A percentile compares a stretch with the other conserved stretches of the same genome.
These are phyloP conservation scores for Uloborus diversus DNA, from an alignment of 1,140 invertebrate species.

Conservation along the genomic window DNA sequence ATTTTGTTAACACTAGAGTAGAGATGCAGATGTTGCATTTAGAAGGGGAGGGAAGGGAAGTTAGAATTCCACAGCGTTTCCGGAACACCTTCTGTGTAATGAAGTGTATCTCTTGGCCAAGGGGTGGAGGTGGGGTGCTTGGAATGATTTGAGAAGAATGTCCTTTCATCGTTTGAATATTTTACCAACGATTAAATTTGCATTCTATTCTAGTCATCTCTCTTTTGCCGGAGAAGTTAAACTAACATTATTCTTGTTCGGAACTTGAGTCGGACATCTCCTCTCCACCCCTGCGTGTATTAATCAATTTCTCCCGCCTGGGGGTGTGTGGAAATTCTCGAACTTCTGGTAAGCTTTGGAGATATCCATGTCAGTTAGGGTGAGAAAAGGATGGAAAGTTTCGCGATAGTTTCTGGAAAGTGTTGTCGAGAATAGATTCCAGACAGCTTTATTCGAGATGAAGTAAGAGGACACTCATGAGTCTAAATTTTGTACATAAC, in stretches of 20 bases:
- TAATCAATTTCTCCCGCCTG: no score
- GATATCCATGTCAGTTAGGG: no score
- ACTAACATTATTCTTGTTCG: constrained; percentile 37
- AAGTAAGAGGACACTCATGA: no score
- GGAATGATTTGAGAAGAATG: constrained; percentile 41
- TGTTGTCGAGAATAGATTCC: no score
- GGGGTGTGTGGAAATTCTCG: no score
- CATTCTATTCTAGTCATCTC: constrained; percentile 43
- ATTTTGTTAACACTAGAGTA: no score
- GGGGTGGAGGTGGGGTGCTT: background rate
- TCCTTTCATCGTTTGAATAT: constrained; percentile 50
- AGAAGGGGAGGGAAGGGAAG: background rate
- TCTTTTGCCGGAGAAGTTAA: constrained; percentile 34
- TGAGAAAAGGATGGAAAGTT: no score
- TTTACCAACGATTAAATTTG: constrained; percentile 47
- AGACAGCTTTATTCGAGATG: no score
- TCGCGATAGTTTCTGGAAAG: no score
- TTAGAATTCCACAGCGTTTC: constrained; percentile 17
- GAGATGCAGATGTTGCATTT: background rate
- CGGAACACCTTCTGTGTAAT: constrained; percentile 51
- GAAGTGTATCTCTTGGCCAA: constrained; percentile 38
- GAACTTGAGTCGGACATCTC: background rate
- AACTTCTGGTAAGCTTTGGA: no score
- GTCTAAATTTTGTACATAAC: no score
- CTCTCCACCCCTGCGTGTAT: no score